phyloP scores from a whole-genome alignment of 2,888 invertebrate genomes.

The Drosophila kuntzei region DNA sequence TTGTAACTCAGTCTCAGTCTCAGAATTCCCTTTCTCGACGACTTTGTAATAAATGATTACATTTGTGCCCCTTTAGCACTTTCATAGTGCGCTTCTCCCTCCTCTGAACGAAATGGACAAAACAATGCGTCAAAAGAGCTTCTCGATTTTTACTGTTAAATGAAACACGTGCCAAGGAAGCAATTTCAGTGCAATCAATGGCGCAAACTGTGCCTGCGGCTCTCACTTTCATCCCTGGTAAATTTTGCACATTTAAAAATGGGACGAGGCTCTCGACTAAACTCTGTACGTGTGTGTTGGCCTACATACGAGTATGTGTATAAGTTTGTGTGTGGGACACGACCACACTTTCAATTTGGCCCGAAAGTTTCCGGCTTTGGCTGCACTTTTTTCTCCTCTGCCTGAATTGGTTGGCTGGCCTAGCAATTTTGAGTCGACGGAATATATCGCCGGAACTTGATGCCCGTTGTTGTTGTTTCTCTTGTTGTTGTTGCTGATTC shows the following conservation, averaged over 20 bases:
- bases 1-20: no score
- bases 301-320: not conserved
- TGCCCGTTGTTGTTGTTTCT: slow-evolving; percentile 34
- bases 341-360: slow-evolving; percentile 69
- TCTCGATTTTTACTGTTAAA: slow-evolving; percentile 73
- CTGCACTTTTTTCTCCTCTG: slow-evolving; percentile 23
- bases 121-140: slow-evolving; percentile 59
- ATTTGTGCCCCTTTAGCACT: not conserved
- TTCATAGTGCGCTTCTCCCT: not conserved
- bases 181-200: slow-evolving; percentile 78
- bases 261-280: slow-evolving; percentile 46
- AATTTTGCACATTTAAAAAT: slow-evolving; percentile 60
- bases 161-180: slow-evolving; percentile 82
- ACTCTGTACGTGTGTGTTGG: slow-evolving; percentile 13
- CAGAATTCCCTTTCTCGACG: slow-evolving; percentile 6
- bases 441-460: slow-evolving; percentile 48
- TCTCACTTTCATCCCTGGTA: slow-evolving; percentile 39
- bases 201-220: slow-evolving; percentile 51
- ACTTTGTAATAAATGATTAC: slow-evolving; percentile 32
- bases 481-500: slow-evolving; percentile 4
- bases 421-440: slow-evolving; percentile 29
- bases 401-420: slow-evolving; percentile 48
- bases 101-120: slow-evolving; percentile 50
- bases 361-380: slow-evolving; percentile 54
- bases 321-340: slow-evolving; percentile 11